A percentile compares a stretch with the other conserved stretches of the same genome.
Conservation (phyloP, 2,888 invertebrate species). For the Campoplex capitator region DNA sequence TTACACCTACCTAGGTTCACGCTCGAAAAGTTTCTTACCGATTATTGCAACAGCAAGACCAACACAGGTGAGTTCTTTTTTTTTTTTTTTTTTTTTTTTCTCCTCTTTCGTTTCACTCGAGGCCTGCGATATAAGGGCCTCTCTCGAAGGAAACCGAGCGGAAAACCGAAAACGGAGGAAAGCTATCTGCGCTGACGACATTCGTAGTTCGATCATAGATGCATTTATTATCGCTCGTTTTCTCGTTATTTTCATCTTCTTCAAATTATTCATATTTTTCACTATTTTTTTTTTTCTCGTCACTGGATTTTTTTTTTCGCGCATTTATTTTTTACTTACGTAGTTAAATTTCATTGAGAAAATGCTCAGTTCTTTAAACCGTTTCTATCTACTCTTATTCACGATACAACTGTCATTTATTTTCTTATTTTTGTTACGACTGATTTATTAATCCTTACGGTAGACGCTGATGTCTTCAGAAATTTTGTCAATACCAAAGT, state of each 20-base stretch:
- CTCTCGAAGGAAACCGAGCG: neutral
- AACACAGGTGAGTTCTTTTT: constrained; percentile 92
- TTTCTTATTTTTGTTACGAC: neutral
- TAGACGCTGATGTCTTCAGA: no score
- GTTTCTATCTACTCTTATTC: neutral
- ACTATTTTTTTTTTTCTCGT: neutral
- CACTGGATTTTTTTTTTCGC: neutral
- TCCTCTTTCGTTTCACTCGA: neutral
- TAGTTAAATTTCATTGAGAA: neutral
- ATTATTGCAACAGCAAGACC: constrained; percentile 98
- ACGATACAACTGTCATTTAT: neutral
- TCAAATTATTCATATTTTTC: neutral
- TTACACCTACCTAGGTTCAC: constrained; percentile 97
- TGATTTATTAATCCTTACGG: neutral
- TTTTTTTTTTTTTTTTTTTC: no score
- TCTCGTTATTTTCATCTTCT: neutral
- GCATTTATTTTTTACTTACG: neutral
- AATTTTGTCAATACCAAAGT: neutral
- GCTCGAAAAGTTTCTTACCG: constrained; percentile 96
- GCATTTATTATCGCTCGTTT: neutral
- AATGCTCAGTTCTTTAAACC: neutral
- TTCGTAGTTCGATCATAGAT: constrained; percentile 7
- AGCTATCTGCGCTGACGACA: neutral
- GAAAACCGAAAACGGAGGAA: constrained; percentile 11
- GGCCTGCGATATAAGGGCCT: neutral